Evolutionary conservation across 2,797 vertebrate genomes (phyloP), one percentile per base, ranked within the genome.

Genomic region (Falco columbarius): DNA sequence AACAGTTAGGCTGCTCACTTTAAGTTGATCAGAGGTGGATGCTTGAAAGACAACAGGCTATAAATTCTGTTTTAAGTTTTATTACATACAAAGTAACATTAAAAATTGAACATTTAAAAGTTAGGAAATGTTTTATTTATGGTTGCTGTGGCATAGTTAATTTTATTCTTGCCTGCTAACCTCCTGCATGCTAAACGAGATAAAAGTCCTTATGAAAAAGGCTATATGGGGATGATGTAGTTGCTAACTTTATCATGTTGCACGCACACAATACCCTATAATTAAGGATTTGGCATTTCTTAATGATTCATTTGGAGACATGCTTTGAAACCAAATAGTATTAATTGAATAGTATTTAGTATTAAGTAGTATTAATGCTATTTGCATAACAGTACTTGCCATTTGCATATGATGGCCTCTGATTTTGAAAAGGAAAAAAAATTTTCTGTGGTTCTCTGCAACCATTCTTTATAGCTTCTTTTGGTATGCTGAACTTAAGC

Each of bases 41-140:
- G 2, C 32, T 85, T 27, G 18, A 73, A 96, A 63, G 55, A 44
- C 19, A 75, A 38, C 18, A n/a, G 40, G 11, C 24, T 82, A 80
- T 51, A 73, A 80, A 85, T 68, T 81, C 29, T 62, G 21, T 72
- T 91, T 81, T 66, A 79, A 32, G 2, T 40, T 81, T 66, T 63
- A 32, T 89, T 80, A 11, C 38, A 24, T 70, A 30, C 20, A 79
- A 89, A 84, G 20, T 5, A 84, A 38, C 22, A 75, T 81, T 47
- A 83, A 68, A 91, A 94, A 71, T 5, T 18, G 23, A 90, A 6
- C 16, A 81, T 56, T 84, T 83, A 58, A 47, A 74, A 72, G 29
- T 89, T 66, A 89, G 12, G 47, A 94, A 75, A 59, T 80, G 15
- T 30, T 81, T 89, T 75, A 42, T 73, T 87, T 46, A 66, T 87